A percentile compares a stretch with the other conserved stretches of the same genome.
Conservation (phyloP, 2,113 vertebrate species). For the Peucedramus taeniatus region DNA sequence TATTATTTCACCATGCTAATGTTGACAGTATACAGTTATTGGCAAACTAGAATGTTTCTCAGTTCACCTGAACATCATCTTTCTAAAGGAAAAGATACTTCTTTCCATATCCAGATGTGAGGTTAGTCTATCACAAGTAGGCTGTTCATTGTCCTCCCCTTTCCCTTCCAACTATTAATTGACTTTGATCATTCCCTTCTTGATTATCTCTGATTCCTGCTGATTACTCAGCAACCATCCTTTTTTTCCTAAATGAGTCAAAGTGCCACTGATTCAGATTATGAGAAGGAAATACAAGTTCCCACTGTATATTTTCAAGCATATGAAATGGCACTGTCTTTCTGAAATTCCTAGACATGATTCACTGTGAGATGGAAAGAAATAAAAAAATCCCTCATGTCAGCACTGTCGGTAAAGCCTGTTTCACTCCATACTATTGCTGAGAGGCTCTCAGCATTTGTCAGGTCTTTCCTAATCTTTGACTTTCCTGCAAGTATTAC, state of each 20-base stretch:
- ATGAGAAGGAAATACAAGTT: not conserved
- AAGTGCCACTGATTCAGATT: not conserved
- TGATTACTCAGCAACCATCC: not conserved
- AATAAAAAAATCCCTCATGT: not conserved
- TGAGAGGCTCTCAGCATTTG: not conserved
- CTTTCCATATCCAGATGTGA: not conserved
- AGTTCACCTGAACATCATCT: not conserved
- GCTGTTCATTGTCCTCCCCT: not conserved
- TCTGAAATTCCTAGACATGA: not conserved
- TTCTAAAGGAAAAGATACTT: not conserved
- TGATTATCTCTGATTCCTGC: not conserved
- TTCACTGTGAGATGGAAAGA: not conserved
- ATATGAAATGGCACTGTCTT: not conserved
- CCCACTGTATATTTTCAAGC: not conserved
- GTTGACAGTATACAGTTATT: not conserved
- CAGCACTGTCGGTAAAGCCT: not conserved
- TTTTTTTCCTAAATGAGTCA: not conserved
- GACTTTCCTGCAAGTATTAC: not conserved
- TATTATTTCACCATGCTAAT: not conserved
- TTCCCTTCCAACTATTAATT: not conserved
- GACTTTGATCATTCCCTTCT: not conserved
- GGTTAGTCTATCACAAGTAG: not conserved
- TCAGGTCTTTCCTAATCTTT: not conserved
- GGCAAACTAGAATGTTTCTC: not conserved
- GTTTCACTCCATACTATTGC: not conserved